Evolutionary conservation across 2,797 vertebrate genomes (phyloP).

Genomic region (Chiroxiphia lanceolata): DNA sequence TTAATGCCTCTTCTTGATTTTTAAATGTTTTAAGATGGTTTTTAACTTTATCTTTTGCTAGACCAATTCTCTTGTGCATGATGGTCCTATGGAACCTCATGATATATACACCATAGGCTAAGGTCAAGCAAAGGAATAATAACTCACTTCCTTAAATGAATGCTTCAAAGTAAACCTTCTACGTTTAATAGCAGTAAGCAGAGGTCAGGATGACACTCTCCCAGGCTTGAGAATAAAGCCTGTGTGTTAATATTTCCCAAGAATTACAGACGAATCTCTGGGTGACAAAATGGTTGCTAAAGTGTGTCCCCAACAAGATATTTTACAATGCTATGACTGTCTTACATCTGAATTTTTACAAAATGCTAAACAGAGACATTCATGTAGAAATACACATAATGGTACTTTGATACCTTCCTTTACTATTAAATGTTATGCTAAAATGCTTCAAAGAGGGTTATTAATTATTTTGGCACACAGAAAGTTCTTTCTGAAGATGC

Average conservation of each 20-base stretch:
- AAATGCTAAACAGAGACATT: not conserved
- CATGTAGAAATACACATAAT: not conserved
- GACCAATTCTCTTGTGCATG: conserved; percentile 42
- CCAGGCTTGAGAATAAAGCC: conserved; percentile 71
- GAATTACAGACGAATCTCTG: conserved; percentile 37
- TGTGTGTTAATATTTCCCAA: conserved; percentile 52
- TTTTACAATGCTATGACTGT: not conserved
- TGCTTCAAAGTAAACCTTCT: conserved; percentile 78
- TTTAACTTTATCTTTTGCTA: not conserved
- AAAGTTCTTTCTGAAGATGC: not conserved
- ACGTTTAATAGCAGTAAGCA: conserved; percentile 75
- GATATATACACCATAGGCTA: conserved; percentile 76
- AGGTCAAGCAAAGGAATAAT: conserved; percentile 78
- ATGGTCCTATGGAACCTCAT: conserved; percentile 65
- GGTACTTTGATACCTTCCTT: not conserved
- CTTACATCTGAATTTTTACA: not conserved
- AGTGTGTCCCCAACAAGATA: not conserved
- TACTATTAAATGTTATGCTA: not conserved
- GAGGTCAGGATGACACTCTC: conserved; percentile 74
- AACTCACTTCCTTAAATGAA: conserved; percentile 79
- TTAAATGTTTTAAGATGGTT: not conserved
- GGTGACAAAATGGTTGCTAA: conserved; percentile 46
- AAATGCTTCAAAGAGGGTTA: not conserved
- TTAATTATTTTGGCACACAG: not conserved
- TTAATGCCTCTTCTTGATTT: not conserved